phyloP scores from a whole-genome alignment of 2,113 vertebrate species.

The Hippopotamus amphibius region DNA sequence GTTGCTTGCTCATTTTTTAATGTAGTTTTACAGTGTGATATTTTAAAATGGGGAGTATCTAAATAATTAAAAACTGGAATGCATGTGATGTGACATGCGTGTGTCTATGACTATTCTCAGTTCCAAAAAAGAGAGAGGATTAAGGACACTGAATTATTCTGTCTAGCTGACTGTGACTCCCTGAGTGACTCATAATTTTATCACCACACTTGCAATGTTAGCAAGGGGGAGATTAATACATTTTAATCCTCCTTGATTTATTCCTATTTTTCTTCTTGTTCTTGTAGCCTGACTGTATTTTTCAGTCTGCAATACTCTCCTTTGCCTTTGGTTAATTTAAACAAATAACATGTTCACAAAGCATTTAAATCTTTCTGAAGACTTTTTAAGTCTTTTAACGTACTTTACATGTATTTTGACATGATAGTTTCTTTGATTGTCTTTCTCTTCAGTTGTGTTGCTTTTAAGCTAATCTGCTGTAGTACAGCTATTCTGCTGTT shows the following conservation, averaged over 20 bases:
- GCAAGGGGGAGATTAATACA: slow-evolving; percentile 31
- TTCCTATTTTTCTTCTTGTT: slow-evolving; percentile 39
- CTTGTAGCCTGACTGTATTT: not conserved
- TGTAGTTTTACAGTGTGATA: not conserved
- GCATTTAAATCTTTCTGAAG: slow-evolving; percentile 1
- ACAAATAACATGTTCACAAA: not conserved
- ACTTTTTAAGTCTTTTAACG: not conserved
- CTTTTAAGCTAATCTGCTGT: not conserved
- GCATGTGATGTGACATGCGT: not conserved
- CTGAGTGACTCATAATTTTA: slow-evolving; percentile 57
- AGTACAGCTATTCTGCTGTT: not conserved
- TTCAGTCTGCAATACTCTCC: not conserved
- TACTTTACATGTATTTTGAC: not conserved
- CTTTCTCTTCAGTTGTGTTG: slow-evolving; percentile 12
- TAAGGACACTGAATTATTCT: slow-evolving; percentile 27
- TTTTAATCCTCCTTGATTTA: slow-evolving; percentile 61
- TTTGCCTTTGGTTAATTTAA: slow-evolving; percentile 25
- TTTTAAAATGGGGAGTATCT: not conserved
- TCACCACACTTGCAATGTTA: not conserved
- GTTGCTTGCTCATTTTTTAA: not conserved
- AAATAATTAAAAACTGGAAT: slow-evolving; percentile 43
- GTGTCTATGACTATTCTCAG: not conserved
- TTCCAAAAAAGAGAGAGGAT: slow-evolving; percentile 12
- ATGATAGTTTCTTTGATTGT: not conserved
- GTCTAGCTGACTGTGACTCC: not conserved